These are phyloP conservation scores for Otolemur garnettii DNA, from an alignment of 2,113 vertebrate genomes.

Conservation along the genomic window DNA sequence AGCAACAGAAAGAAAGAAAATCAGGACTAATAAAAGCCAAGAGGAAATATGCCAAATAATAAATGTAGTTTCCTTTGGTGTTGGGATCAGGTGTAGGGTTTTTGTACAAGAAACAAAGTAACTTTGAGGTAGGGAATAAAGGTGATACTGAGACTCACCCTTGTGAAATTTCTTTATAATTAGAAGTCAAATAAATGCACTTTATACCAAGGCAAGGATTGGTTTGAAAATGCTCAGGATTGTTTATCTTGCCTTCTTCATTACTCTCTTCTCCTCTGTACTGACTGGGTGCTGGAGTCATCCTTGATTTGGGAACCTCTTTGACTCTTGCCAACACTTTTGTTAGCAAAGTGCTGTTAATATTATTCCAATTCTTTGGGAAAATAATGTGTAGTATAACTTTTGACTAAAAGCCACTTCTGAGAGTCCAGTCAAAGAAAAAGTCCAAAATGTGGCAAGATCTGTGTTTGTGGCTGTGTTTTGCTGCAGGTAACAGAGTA, in stretches of 20 bases:
- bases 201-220: background rate
- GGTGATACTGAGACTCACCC: background rate
- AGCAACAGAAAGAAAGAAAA: background rate
- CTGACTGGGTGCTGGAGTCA: background rate
- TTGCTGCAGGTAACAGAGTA: background rate
- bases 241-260: background rate
- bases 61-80: background rate
- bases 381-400: background rate
- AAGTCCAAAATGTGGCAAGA: background rate
- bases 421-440: background rate
- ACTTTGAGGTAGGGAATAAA: slow-evolving; percentile 11
- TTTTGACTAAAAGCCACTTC: background rate
- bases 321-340: background rate
- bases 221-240: background rate
- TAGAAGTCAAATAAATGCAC: background rate
- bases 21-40: slow-evolving; percentile 10
- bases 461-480: background rate
- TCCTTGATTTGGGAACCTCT: background rate
- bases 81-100: background rate
- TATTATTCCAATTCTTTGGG: background rate
- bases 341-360: background rate
- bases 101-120: background rate
- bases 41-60: slow-evolving; percentile 22
- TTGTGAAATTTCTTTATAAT: background rate
- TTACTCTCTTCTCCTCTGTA: background rate